Evolutionary conservation across 2,797 vertebrate genomes (phyloP).

Genomic region (Onychomys leucogaster): DNA sequence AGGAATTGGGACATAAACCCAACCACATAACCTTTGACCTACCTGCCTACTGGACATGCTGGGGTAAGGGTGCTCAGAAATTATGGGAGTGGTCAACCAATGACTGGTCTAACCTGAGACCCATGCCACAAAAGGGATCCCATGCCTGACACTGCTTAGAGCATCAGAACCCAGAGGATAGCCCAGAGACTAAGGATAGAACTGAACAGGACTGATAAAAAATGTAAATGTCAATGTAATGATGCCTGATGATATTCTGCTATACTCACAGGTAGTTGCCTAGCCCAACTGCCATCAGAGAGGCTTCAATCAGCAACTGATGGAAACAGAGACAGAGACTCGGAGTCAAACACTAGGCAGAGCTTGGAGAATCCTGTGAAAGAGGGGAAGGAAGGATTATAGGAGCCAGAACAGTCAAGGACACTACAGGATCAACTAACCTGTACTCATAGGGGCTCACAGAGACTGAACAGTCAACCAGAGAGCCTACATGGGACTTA

Average conservation of each 20-base stretch:
- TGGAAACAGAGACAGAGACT: background rate
- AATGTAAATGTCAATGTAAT: background rate
- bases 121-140: background rate
- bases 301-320: background rate
- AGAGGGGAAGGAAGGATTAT: background rate
- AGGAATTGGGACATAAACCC: background rate
- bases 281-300: background rate
- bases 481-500: background rate
- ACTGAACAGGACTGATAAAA: background rate
- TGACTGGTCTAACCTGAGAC: background rate
- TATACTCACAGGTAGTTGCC: background rate
- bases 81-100: background rate
- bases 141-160: background rate
- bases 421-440: background rate
- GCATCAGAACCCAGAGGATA: accelerated
- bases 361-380: background rate
- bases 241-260: background rate
- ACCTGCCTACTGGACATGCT: background rate
- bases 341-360: background rate
- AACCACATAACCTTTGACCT: background rate
- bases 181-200: background rate
- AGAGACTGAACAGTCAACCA: background rate
- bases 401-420: background rate
- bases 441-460: background rate
- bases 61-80: background rate